These are phyloP conservation scores for Ciconia nigra DNA, from an alignment of 2,797 vertebrate genomes.

Conservation along the genomic window DNA sequence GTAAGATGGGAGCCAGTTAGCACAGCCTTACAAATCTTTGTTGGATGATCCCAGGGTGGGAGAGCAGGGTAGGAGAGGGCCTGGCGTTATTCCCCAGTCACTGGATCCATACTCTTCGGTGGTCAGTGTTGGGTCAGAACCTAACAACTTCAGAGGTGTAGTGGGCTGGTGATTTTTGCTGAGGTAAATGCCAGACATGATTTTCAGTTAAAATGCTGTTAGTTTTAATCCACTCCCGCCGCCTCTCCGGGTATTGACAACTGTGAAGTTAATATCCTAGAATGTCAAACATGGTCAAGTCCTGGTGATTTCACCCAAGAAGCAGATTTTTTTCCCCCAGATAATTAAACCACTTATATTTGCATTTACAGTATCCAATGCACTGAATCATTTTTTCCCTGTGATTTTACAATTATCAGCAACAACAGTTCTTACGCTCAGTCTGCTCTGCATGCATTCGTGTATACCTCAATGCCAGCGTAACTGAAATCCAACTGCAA, in stretches of 20 bases:
- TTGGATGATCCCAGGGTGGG: background rate
- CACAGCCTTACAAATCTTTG: background rate
- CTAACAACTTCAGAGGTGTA: background rate
- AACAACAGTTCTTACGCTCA: background rate
- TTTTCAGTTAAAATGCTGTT: background rate
- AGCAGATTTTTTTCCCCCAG: background rate
- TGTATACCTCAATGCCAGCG: rapidly evolving
- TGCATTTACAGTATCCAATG: background rate
- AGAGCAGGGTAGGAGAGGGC: background rate
- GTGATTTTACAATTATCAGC: background rate
- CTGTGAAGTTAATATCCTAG: background rate
- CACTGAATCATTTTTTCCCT: background rate
- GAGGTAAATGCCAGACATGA: background rate
- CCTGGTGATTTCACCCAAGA: background rate
- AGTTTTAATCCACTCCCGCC: background rate
- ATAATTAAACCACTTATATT: background rate
- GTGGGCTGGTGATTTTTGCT: background rate
- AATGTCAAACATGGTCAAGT: background rate
- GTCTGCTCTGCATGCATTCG: rapidly evolving
- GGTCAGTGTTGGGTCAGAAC: background rate
- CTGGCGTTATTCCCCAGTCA: rapidly evolving
- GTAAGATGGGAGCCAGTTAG: background rate
- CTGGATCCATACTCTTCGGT: background rate
- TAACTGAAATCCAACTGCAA: background rate
- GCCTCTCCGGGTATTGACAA: background rate